A percentile compares a stretch with the other conserved stretches of the same genome.
phyloP scores from a whole-genome alignment of 1,140 invertebrate species.

The Ooceraea biroi region DNA sequence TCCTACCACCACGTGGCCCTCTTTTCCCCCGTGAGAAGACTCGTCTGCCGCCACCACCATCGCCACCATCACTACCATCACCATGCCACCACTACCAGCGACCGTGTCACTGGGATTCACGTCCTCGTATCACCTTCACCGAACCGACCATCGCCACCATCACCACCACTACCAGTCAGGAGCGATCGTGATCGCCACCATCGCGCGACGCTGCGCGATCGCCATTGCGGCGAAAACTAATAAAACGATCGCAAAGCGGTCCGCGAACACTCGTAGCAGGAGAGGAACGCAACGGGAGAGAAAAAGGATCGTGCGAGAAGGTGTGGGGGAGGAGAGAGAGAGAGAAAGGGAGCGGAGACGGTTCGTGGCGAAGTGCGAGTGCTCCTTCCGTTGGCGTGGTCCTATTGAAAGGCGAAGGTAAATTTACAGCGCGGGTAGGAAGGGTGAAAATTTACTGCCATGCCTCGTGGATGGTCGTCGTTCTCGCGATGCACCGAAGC shows the following conservation, averaged over 20 bases:
- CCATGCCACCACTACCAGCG: slow-evolving; percentile 58
- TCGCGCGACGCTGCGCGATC: slow-evolving; percentile 56
- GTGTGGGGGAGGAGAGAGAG: background rate
- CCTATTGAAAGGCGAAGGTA: slow-evolving; percentile 79
- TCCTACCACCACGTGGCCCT: slow-evolving; percentile 63
- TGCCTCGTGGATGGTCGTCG: slow-evolving; percentile 63
- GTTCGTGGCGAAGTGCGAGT: slow-evolving; percentile 21
- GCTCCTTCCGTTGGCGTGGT: slow-evolving; percentile 60
- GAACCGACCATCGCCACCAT: slow-evolving; percentile 53
- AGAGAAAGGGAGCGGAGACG: background rate
- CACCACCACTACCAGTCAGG: slow-evolving; percentile 24
- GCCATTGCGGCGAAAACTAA: slow-evolving; percentile 72
- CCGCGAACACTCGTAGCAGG: slow-evolving; percentile 7
- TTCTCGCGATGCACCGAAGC: slow-evolving; percentile 28
- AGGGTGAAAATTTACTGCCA: slow-evolving; percentile 82
- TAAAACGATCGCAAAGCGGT: slow-evolving; percentile 58
- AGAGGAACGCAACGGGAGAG: slow-evolving; percentile 4
- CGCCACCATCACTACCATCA: slow-evolving; percentile 37
- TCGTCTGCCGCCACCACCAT: slow-evolving; percentile 52
- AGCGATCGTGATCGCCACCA: slow-evolving; percentile 69
- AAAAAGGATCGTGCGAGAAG: slow-evolving; percentile 33
- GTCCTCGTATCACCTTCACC: slow-evolving; percentile 68
- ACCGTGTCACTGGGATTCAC: slow-evolving; percentile 43
- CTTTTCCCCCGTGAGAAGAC: slow-evolving; percentile 57
- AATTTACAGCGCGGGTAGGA: slow-evolving; percentile 79